Percentiles rank a stretch among this genome's conserved stretches.
phyloP scores from a whole-genome alignment of 2,888 invertebrate species.

The Nymphalis c-album region DNA sequence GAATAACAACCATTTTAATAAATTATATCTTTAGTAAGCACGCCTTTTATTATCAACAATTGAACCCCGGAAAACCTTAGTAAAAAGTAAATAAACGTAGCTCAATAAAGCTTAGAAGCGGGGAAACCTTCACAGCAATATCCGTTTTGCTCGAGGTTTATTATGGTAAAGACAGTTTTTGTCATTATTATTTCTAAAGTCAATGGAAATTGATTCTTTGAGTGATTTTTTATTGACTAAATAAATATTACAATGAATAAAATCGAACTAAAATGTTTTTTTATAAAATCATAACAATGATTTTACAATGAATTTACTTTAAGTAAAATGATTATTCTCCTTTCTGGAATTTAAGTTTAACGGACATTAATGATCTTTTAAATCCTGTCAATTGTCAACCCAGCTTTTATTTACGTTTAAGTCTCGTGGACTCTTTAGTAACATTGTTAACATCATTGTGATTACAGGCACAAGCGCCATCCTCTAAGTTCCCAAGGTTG shows the following conservation, averaged over 20 bases:
- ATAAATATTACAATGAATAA: background rate
- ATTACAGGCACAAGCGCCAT: too few species aligned
- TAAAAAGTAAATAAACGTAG: conserved; percentile 16
- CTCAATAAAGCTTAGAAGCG: conserved; percentile 9
- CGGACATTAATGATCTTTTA: too few species aligned
- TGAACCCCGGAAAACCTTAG: conserved; percentile 9
- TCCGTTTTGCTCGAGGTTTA: conserved; percentile 21
- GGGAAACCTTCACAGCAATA: conserved; percentile 20
- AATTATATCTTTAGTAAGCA: background rate
- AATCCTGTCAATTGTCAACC: too few species aligned
- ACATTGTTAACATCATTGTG: too few species aligned
- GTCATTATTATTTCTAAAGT: conserved; percentile 18
- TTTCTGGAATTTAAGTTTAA: too few species aligned
- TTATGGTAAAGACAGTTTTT: conserved; percentile 24
- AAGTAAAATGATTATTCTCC: too few species aligned
- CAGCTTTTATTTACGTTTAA: too few species aligned
- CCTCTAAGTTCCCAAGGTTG: too few species aligned
- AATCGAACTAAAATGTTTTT: too few species aligned
- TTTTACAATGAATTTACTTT: too few species aligned
- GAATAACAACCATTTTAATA: conserved; percentile 1
- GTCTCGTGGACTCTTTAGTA: too few species aligned
- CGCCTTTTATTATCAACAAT: conserved; percentile 2
- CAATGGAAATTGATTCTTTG: conserved; percentile 1
- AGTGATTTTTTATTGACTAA: background rate
- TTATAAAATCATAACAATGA: too few species aligned